A percentile compares a stretch with the other conserved stretches of the same genome.
Evolutionary conservation across 1,140 invertebrate species (phyloP).

Genomic region (Ephestia elutella): DNA sequence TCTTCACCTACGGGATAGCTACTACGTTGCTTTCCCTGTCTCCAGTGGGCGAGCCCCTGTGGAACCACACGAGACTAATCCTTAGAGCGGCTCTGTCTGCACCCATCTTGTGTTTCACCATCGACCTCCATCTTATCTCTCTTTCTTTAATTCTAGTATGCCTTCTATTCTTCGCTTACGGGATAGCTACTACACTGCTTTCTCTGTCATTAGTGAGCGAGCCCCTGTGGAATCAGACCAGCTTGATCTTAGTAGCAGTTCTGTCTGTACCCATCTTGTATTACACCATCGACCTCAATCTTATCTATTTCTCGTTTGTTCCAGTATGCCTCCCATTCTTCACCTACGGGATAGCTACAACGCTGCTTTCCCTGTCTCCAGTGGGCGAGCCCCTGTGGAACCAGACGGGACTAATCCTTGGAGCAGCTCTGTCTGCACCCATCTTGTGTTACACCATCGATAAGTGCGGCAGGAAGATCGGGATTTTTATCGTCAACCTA

Average conservation of each 20-base stretch:
- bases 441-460: slow-evolving; percentile 37
- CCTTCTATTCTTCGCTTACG: too few species aligned
- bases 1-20: slow-evolving; percentile 51
- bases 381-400: slow-evolving; percentile 37
- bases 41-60: slow-evolving; percentile 29
- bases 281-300: too few species aligned
- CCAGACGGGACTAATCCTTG: slow-evolving; percentile 31
- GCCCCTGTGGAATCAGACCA: too few species aligned
- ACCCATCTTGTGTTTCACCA: slow-evolving; percentile 27
- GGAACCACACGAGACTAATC: slow-evolving; percentile 36
- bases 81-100: slow-evolving; percentile 28
- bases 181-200: too few species aligned
- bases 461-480: slow-evolving; percentile 43
- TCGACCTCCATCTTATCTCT: too few species aligned
- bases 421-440: slow-evolving; percentile 26
- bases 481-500: slow-evolving; percentile 45
- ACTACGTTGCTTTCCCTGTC: slow-evolving; percentile 30
- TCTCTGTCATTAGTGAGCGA: too few species aligned
- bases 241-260: too few species aligned
- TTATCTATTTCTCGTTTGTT: too few species aligned
- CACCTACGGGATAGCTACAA: slow-evolving; percentile 47
- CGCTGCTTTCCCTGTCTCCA: slow-evolving; percentile 23
- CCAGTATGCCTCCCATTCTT: slow-evolving; percentile 50
- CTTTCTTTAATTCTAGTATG: too few species aligned
- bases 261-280: too few species aligned